Percentiles rank a stretch among this genome's conserved stretches.
Evolutionary conservation across 1,140 invertebrate species (phyloP).

Genomic region (Drosophila melanogaster): Release_6_plus_ISO1_MT NT_037436.4:18408001-18408500

Average conservation of each 20-base stretch:
- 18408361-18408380: slow-evolving; percentile 40
- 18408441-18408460: slow-evolving; percentile 61
- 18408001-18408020: too few species aligned
- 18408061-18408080: background rate
- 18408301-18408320: slow-evolving; percentile 1
- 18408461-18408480: slow-evolving; percentile 77
- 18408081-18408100: background rate
- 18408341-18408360: slow-evolving; percentile 81
- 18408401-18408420: slow-evolving; percentile 73
- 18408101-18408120: background rate
- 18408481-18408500: slow-evolving; percentile 11
- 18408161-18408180: slow-evolving; percentile 40
- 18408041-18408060: too few species aligned
- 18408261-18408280: slow-evolving; percentile 63
- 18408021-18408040: too few species aligned
- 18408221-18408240: slow-evolving; percentile 14
- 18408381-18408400: slow-evolving; percentile 61
- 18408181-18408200: slow-evolving; percentile 40
- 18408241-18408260: slow-evolving; percentile 83
- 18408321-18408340: slow-evolving; percentile 45
- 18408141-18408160: slow-evolving; percentile 74
- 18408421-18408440: slow-evolving; percentile 49
- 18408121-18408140: slow-evolving; percentile 61
- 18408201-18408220: slow-evolving; percentile 19
- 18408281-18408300: background rate